A percentile compares a stretch with the other conserved stretches of the same genome.
phyloP scores from a whole-genome alignment of 2,113 vertebrate species.

The Oenanthe melanoleuca region DNA sequence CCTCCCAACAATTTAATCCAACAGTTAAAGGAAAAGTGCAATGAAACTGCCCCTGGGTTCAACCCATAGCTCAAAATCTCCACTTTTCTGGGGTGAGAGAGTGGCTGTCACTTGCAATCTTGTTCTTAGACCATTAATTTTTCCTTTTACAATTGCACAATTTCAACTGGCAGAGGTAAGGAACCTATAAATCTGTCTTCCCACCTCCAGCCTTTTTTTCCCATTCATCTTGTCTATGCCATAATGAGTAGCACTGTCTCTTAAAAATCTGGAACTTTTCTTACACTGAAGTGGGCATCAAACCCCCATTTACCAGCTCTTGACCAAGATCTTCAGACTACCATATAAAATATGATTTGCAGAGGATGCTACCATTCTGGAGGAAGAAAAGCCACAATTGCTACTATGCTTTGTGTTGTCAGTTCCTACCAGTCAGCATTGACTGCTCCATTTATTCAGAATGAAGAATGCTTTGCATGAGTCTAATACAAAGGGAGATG shows the following conservation, averaged over 20 bases:
- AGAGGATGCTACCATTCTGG: neutral
- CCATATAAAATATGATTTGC: neutral
- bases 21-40: neutral
- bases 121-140: neutral
- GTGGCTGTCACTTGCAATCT: neutral
- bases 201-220: neutral
- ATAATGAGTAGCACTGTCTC: neutral
- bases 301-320: neutral
- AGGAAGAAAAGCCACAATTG: neutral
- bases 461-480: neutral
- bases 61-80: neutral
- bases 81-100: neutral
- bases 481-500: neutral
- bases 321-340: neutral
- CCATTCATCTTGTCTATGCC: neutral
- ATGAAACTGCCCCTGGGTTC: neutral
- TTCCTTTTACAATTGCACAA: neutral
- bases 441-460: neutral
- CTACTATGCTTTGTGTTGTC: neutral
- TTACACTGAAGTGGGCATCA: neutral
- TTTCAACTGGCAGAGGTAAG: neutral
- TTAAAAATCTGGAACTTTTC: neutral
- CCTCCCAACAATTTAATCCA: neutral
- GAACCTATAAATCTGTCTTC: neutral
- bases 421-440: neutral